Evolutionary conservation across 2,113 vertebrate species (phyloP).

Genomic region (Notiomystis cincta): DNA sequence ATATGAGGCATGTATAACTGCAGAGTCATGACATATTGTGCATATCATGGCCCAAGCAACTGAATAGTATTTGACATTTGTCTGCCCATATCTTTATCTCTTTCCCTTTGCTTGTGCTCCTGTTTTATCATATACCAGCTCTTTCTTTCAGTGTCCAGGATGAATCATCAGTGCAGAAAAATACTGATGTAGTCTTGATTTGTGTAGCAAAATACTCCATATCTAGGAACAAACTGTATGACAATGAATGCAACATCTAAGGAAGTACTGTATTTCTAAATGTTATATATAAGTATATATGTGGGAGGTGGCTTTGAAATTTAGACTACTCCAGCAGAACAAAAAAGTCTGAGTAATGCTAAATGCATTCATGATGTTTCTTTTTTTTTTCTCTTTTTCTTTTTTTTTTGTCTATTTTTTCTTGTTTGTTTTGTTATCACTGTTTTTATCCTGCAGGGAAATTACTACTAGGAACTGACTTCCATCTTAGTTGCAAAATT

Average conservation of each 20-base stretch:
- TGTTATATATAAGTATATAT: neutral
- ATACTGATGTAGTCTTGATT: neutral
- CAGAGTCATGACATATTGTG: neutral
- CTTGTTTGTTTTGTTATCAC: neutral
- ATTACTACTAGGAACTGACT: neutral
- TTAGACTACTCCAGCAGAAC: slow-evolving; percentile 8
- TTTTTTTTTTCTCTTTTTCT: neutral
- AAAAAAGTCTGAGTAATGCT: slow-evolving; percentile 29
- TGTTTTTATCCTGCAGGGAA: neutral
- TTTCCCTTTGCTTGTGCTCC: neutral
- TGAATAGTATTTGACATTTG: slow-evolving; percentile 2
- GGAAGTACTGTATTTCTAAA: slow-evolving; percentile 46
- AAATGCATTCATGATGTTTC: neutral
- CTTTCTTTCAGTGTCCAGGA: neutral
- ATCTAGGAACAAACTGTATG: neutral
- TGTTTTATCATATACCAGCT: neutral
- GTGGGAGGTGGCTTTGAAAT: slow-evolving; percentile 42
- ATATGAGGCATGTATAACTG: neutral
- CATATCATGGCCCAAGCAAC: neutral
- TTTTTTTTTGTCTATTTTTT: neutral
- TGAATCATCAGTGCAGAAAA: slow-evolving; percentile 12
- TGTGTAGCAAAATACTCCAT: neutral
- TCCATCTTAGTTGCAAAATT: neutral
- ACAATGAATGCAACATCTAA: neutral
- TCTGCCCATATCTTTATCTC: neutral